Conservation (phyloP, 2,888 invertebrate species). For the Selenia dentaria region DNA sequence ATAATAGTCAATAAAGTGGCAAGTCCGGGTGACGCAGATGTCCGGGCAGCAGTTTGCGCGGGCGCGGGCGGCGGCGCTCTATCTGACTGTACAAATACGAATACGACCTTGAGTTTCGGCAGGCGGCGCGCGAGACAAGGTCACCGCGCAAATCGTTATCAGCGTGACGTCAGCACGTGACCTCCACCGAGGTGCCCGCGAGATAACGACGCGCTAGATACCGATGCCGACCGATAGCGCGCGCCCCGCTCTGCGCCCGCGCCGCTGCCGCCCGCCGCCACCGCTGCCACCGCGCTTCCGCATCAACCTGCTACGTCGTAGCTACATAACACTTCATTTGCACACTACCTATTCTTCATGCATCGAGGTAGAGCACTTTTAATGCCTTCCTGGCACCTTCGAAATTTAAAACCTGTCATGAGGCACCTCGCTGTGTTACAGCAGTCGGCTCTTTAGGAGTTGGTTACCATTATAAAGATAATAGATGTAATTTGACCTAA, state of each 20-base stretch:
- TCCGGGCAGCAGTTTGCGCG: slow-evolving; percentile 44
- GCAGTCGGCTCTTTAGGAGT: no score
- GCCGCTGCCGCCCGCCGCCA: slow-evolving; percentile 26
- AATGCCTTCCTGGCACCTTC: no score
- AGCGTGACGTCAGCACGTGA: slow-evolving; percentile 79
- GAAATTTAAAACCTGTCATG: no score
- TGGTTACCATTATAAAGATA: no score
- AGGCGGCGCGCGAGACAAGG: slow-evolving; percentile 80
- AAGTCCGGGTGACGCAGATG: slow-evolving; percentile 68
- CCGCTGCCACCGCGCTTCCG: slow-evolving; percentile 34
- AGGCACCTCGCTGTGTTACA: no score
- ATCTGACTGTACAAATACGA: slow-evolving; percentile 81
- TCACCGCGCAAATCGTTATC: slow-evolving; percentile 84
- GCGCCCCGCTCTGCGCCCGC: slow-evolving; percentile 39
- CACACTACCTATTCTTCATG: no score
- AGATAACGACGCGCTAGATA: slow-evolving; percentile 66
- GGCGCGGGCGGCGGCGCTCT: slow-evolving; percentile 56
- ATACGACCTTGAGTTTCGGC: slow-evolving; percentile 79
- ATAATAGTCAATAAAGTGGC: slow-evolving; percentile 68
- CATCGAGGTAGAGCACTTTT: no score
- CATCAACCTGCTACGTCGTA: slow-evolving; percentile 17
- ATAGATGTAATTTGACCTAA: no score
- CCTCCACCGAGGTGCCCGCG: slow-evolving; percentile 80
- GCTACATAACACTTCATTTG: neutral
- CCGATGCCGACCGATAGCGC: slow-evolving; percentile 75